Base-by-base conservation (phyloP, 2,113 vertebrate genomes). In the Neopipo cinnamomea region DNA sequence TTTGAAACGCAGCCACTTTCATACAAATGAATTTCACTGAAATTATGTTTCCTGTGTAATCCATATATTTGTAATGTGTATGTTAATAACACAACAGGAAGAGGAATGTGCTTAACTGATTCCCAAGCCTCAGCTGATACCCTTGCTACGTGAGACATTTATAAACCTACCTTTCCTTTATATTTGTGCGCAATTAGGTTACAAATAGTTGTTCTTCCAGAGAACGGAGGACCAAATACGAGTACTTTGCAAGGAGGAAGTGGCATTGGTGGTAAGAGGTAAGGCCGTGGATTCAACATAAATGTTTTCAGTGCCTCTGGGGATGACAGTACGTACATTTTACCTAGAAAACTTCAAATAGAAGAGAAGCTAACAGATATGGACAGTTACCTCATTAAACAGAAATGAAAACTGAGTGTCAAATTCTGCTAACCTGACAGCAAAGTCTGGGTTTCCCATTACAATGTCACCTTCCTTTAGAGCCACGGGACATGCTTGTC, bases 201-300 rank as follows among this genome's bases (percentile, higher is more conserved):
- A 92, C 98, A 98, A 67, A 99, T 65, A 31, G 98, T 99, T 95
- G 98, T 99, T 96, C 97, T 99, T 72, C 99, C 99, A 82, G 98
- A 97, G 41, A 86, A 95, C 1, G 96, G 96, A 52, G 99, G 98
- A 44, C 99, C 99, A 70, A 98, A 97, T 52, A 99, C 89, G 21
- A 98, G 95, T 44, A 99, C 97, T 97, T 98, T 99, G 93, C 99
- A 99, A 22, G 99, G 99, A 80, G 98, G 95, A 22, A 96, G 81
- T 17, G 99, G 99, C 98, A 99, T 99, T 39, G 99, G 99, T 53
- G 98, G 98, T 46, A 99, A 97, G n/a, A 99, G 97, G 92, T 98
- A 99, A 42, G 89, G 95, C 25, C 99, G 97, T 52, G 99, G 99
- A 93, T 99, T 99, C 88, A 87, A 59, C 52, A 97, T 88, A 91